Evolutionary conservation across 2,797 vertebrate genomes (phyloP).

Genomic region (Cichlasoma orientale): DNA sequence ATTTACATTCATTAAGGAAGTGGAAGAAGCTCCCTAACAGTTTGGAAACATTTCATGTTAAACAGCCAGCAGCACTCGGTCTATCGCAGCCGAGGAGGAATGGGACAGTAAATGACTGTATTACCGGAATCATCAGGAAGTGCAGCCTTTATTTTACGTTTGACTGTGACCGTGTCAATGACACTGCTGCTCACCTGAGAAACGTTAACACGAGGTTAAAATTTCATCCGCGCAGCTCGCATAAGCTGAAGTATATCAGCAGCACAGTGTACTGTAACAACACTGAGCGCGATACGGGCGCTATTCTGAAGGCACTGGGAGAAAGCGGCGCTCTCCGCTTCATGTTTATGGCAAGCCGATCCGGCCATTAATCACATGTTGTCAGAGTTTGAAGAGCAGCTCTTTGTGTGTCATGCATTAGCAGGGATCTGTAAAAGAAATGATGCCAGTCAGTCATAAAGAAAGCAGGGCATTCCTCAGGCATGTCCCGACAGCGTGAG

Average conservation of each 20-base stretch:
- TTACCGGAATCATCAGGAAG: not conserved
- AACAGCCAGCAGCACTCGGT: too few species aligned
- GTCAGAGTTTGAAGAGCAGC: not conserved
- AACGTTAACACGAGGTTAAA: not conserved
- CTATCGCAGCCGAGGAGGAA: not conserved
- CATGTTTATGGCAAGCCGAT: too few species aligned
- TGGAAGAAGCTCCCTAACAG: too few species aligned
- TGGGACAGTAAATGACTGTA: not conserved
- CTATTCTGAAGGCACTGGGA: not conserved
- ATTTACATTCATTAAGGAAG: too few species aligned
- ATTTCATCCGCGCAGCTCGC: not conserved
- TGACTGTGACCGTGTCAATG: not conserved
- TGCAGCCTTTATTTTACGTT: not conserved
- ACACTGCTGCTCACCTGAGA: not conserved
- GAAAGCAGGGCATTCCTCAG: conserved; percentile 59
- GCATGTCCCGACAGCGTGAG: conserved; percentile 41
- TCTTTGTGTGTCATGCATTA: not conserved
- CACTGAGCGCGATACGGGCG: too few species aligned
- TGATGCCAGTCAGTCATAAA: conserved; percentile 1
- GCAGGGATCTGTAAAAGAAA: not conserved
- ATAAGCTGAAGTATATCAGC: not conserved
- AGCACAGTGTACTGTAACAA: not conserved
- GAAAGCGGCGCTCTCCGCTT: not conserved
- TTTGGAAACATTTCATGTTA: not conserved
- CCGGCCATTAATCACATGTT: too few species aligned